Evolutionary conservation across 2,113 vertebrate species (phyloP).

Genomic region (Triplophysa siluroides): DNA sequence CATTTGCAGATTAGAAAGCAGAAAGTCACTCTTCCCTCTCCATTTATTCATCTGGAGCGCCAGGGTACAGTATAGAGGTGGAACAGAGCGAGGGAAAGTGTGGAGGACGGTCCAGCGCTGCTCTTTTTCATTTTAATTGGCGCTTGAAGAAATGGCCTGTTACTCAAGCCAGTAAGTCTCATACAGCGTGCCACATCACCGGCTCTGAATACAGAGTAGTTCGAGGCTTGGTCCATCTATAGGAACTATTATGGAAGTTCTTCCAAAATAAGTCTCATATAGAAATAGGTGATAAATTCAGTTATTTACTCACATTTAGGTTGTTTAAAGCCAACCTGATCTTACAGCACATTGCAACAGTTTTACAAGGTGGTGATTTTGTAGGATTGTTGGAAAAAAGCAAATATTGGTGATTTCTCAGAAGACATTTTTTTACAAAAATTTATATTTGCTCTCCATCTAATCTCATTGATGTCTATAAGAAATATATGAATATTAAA

Average conservation of each 20-base stretch:
- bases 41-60: background rate
- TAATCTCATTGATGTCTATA: too few species aligned
- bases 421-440: too few species aligned
- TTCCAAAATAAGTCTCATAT: background rate
- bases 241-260: background rate
- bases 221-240: background rate
- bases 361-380: too few species aligned
- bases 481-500: too few species aligned
- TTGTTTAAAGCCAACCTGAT: background rate
- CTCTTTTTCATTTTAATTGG: conserved; percentile 47
- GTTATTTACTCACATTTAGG: background rate
- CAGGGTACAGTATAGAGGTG: conserved; percentile 1
- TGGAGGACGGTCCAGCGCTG: background rate
- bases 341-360: too few species aligned
- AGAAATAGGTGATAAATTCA: background rate
- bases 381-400: too few species aligned
- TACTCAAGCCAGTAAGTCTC: conserved; percentile 19
- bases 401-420: too few species aligned
- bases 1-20: conserved; percentile 25
- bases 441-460: too few species aligned
- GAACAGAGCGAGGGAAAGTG: background rate
- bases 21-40: conserved; percentile 2
- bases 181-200: background rate
- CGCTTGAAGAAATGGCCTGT: conserved; percentile 19
- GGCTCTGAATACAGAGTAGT: conserved; percentile 17